Evolutionary conservation across 2,797 vertebrate species (phyloP).

Genomic region (Muraenolepis orangiensis): DNA sequence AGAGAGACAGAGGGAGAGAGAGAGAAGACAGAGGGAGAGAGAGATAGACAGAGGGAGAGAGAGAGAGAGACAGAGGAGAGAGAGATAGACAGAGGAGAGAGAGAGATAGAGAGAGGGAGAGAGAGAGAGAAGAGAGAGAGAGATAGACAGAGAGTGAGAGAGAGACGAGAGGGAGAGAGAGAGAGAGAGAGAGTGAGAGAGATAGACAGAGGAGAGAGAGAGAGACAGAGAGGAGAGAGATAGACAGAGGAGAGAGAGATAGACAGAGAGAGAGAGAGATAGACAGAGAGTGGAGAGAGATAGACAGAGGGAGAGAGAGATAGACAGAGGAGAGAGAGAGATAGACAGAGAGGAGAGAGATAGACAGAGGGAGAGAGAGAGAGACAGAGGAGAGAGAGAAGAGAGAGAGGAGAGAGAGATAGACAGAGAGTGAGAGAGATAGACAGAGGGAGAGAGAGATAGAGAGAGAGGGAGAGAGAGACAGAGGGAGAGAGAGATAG

Average conservation of each 20-base stretch:
- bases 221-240: conserved; percentile 12
- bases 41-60: conserved; percentile 9
- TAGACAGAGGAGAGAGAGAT: conserved; percentile 17
- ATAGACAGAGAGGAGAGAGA: conserved; percentile 38
- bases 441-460: background rate
- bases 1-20: conserved; percentile 31
- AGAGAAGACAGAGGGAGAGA: conserved; percentile 6
- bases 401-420: conserved; percentile 17
- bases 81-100: too few species aligned
- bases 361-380: conserved; percentile 15
- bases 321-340: conserved; percentile 41
- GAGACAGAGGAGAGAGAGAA: conserved; percentile 12
- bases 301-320: conserved; percentile 12
- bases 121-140: conserved; percentile 1
- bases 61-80: conserved; percentile 23
- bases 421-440: conserved; percentile 1
- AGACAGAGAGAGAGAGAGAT: conserved; percentile 3
- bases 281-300: conserved; percentile 1
- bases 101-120: conserved; percentile 1
- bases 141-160: conserved; percentile 11
- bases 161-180: conserved; percentile 40
- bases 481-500: conserved; percentile 50
- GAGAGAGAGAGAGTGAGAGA: conserved; percentile 37
- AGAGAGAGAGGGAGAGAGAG: conserved; percentile 12
- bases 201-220: conserved; percentile 19